These are phyloP conservation scores for Spizella passerina DNA, from an alignment of 2,797 vertebrate genomes.

Conservation along the genomic window DNA sequence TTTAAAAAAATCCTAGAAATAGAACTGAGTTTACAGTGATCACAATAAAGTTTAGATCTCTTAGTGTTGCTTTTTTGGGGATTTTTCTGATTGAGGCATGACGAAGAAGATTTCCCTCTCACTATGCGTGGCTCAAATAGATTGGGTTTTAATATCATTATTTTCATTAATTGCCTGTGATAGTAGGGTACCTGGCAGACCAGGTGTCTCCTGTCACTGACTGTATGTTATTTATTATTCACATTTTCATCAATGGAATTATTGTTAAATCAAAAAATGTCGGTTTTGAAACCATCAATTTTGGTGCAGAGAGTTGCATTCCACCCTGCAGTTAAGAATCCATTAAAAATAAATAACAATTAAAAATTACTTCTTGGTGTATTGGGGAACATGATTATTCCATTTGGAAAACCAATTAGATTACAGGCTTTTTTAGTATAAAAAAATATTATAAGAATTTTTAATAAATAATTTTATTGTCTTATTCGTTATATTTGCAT, in stretches of 20 bases:
- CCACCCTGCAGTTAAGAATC: background rate
- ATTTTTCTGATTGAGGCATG: background rate
- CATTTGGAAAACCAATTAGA: background rate
- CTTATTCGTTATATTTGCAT: background rate
- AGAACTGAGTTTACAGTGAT: background rate
- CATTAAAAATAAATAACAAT: background rate
- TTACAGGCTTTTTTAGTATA: background rate
- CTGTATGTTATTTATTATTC: background rate
- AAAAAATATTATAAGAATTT: background rate
- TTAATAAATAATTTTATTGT: background rate
- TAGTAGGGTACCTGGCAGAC: background rate
- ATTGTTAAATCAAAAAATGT: background rate
- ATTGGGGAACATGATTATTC: background rate
- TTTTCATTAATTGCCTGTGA: background rate
- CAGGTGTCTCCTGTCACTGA: background rate
- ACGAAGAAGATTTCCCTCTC: background rate
- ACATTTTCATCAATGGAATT: background rate
- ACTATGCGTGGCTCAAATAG: background rate
- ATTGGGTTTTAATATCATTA: background rate
- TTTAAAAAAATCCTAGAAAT: background rate
- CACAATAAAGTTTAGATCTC: background rate
- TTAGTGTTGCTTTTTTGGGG: rapidly evolving
- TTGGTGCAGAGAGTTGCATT: background rate
- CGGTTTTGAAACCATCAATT: background rate
- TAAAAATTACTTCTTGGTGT: background rate